Evolutionary conservation across 2,888 invertebrate species (phyloP).

Genomic region (Pristionchus exspectatus): DNA sequence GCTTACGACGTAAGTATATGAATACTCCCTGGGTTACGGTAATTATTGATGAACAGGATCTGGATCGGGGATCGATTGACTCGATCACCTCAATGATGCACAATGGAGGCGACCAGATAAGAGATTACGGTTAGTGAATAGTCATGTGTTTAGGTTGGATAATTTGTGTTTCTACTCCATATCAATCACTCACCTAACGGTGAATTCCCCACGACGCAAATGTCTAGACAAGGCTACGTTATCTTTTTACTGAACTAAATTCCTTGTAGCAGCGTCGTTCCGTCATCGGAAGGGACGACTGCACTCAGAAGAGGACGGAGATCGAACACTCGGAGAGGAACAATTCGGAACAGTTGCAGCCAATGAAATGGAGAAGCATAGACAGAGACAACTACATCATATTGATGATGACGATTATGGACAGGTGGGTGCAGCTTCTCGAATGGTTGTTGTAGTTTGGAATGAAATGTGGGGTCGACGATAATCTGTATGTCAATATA

Average conservation of each 20-base stretch:
- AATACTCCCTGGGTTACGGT: neutral
- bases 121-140: neutral
- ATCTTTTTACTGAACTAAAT: too few species aligned
- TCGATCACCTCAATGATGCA: constrained; percentile 4
- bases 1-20: neutral
- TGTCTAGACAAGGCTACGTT: too few species aligned
- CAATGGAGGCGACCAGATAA: neutral
- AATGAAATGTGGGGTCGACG: too few species aligned
- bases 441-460: neutral
- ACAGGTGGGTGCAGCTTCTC: neutral
- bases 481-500: too few species aligned
- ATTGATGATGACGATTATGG: constrained; percentile 27
- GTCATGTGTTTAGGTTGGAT: too few species aligned
- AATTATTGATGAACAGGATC: neutral
- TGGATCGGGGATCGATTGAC: constrained; percentile 1
- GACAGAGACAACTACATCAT: neutral
- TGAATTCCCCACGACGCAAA: too few species aligned
- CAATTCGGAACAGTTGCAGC: neutral
- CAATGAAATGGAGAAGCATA: neutral
- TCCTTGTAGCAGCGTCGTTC: neutral
- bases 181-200: too few species aligned
- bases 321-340: constrained; percentile 41
- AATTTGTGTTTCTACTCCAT: too few species aligned
- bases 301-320: constrained; percentile 6
- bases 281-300: neutral